These are phyloP conservation scores for Tenebrio molitor DNA, from an alignment of 1,140 invertebrate genomes.

Conservation along the genomic window DNA sequence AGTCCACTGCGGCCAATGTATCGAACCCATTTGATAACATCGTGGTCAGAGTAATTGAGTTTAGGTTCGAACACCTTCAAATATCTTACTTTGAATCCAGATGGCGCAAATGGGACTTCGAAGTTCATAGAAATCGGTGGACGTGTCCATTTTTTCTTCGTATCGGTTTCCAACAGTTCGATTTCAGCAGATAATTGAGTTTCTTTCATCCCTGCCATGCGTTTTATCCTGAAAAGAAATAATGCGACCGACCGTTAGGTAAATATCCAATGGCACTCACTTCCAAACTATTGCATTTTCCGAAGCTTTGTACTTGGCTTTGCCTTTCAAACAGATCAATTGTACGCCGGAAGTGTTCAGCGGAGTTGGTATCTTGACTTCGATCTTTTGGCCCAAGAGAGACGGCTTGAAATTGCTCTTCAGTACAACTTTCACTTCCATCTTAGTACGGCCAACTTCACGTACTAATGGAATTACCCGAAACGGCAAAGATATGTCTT, in stretches of 20 bases:
- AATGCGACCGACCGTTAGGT: conserved; percentile 7
- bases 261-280: conserved; percentile 71
- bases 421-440: conserved; percentile 99
- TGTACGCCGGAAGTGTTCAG: conserved; percentile 99
- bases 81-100: conserved; percentile 99
- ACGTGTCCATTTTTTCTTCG: conserved; percentile 99
- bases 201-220: conserved; percentile 99
- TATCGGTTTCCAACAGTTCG: conserved; percentile 98
- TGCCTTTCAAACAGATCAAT: conserved; percentile 98
- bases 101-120: conserved; percentile 97
- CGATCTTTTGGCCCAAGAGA: conserved; percentile 98
- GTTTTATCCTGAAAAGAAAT: conserved; percentile 85
- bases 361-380: conserved; percentile 98
- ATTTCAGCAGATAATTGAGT: conserved; percentile 99
- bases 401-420: conserved; percentile 99
- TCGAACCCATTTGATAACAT: conserved; percentile 99
- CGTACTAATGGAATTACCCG: conserved; percentile 98
- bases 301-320: conserved; percentile 99
- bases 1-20: conserved; percentile 99
- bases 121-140: conserved; percentile 99
- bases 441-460: conserved; percentile 98
- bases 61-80: conserved; percentile 99
- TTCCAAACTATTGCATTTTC: conserved; percentile 99
- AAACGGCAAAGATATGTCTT: conserved; percentile 99
- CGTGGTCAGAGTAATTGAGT: conserved; percentile 99